A percentile compares a stretch with the other conserved stretches of the same genome.
These are phyloP conservation scores for Coleophora deauratella DNA, from an alignment of 2,888 invertebrate genomes.

Conservation along the genomic window DNA sequence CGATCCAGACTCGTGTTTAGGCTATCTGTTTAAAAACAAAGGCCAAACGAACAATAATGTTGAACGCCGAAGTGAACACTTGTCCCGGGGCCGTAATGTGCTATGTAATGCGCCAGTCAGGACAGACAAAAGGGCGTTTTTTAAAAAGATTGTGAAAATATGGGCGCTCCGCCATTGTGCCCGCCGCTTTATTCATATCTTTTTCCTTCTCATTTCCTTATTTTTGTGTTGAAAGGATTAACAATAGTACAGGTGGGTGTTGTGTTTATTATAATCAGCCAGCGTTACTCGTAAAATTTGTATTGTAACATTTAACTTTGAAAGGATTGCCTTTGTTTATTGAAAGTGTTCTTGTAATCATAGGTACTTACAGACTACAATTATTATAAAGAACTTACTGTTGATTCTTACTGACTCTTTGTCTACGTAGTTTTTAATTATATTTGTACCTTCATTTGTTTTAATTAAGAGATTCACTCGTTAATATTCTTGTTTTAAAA, in stretches of 20 bases:
- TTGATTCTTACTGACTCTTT: too few species aligned
- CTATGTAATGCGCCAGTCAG: slow-evolving; percentile 60
- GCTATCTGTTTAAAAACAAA: slow-evolving; percentile 18
- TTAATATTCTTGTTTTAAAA: too few species aligned
- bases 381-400: too few species aligned
- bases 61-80: slow-evolving; percentile 49
- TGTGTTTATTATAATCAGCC: slow-evolving; percentile 7
- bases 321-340: too few species aligned
- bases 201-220: slow-evolving; percentile 63
- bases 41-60: slow-evolving; percentile 41
- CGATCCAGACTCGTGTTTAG: too few species aligned
- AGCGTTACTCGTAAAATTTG: too few species aligned
- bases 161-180: slow-evolving; percentile 51
- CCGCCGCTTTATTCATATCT: slow-evolving; percentile 48
- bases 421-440: too few species aligned
- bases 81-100: slow-evolving; percentile 40
- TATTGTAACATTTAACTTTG: too few species aligned
- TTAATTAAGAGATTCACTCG: too few species aligned
- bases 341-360: too few species aligned
- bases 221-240: slow-evolving; percentile 66
- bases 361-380: too few species aligned
- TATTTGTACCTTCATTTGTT: too few species aligned
- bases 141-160: slow-evolving; percentile 59
- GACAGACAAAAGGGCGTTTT: slow-evolving; percentile 51
- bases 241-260: slow-evolving; percentile 32